A percentile compares a stretch with the other conserved stretches of the same genome.
Conservation (phyloP, 2,888 invertebrate species). For the Nyleta sp. region DNA sequence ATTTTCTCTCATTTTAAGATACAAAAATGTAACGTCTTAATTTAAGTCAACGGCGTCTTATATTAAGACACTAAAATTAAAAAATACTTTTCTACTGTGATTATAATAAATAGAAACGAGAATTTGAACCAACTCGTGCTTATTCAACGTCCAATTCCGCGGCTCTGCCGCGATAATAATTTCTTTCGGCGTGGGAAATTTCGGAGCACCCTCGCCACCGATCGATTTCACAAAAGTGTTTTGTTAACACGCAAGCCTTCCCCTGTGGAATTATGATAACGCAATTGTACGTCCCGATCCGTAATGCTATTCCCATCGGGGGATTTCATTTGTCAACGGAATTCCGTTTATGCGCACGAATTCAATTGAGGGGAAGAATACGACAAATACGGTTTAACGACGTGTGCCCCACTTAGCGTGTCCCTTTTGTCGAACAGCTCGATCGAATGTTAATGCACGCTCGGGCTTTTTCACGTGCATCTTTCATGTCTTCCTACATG, state of each 20-base stretch:
- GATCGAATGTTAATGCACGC: not conserved
- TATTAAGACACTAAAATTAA: too few relatives aligned
- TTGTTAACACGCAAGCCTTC: slow-evolving; percentile 4
- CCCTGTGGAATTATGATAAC: slow-evolving; percentile 10
- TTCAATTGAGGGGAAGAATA: slow-evolving; percentile 13
- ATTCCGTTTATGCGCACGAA: slow-evolving; percentile 7
- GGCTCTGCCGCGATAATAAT: too few relatives aligned
- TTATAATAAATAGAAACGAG: not conserved
- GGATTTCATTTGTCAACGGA: slow-evolving; percentile 11
- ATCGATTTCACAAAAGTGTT: slow-evolving; percentile 11
- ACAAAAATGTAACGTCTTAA: too few relatives aligned
- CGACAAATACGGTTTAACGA: slow-evolving; percentile 14
- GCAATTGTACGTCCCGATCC: slow-evolving; percentile 19
- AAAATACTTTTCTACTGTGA: too few relatives aligned
- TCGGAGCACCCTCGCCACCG: too few relatives aligned
- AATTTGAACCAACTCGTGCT: not conserved
- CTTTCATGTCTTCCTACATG: too few relatives aligned
- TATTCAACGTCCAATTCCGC: too few relatives aligned
- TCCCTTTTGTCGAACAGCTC: not conserved
- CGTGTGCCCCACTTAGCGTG: slow-evolving; percentile 3
- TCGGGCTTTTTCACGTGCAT: too few relatives aligned
- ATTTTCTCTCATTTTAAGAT: too few relatives aligned
- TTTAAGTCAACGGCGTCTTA: too few relatives aligned
- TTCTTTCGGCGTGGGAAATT: too few relatives aligned
- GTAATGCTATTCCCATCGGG: not conserved